phyloP scores from a whole-genome alignment of 2,113 vertebrate genomes.

The Chloroceryle aenea region DNA sequence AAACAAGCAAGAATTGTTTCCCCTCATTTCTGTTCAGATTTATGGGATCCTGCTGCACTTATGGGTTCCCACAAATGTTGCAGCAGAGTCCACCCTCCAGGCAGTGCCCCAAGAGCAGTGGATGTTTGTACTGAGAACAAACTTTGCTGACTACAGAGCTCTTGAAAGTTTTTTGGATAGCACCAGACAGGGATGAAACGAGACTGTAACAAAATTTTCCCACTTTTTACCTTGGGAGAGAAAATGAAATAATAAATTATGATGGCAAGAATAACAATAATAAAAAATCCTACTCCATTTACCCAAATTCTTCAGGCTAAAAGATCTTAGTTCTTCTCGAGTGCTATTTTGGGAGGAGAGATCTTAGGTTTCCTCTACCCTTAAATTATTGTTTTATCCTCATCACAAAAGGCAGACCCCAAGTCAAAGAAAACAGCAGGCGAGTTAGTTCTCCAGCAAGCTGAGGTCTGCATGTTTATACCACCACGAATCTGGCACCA shows the following conservation, averaged over 20 bases:
- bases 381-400: not conserved
- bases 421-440: not conserved
- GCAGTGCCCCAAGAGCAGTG: not conserved
- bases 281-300: not conserved
- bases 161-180: not conserved
- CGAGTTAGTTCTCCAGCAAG: not conserved
- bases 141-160: not conserved
- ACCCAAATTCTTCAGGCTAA: not conserved
- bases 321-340: not conserved
- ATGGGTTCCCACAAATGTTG: not conserved
- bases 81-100: not conserved
- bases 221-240: not conserved
- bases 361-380: not conserved
- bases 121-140: not conserved
- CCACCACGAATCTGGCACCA: not conserved
- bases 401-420: not conserved
- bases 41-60: not conserved
- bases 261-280: not conserved
- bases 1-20: not conserved
- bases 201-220: not conserved
- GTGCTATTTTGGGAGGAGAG: not conserved
- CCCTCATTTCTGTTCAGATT: not conserved
- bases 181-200: not conserved
- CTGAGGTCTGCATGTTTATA: not conserved
- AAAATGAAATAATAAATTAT: not conserved